A percentile compares a stretch with the other conserved stretches of the same genome.
These are phyloP conservation scores for Cepaea hortensis DNA, from an alignment of 2,888 invertebrate genomes.

Conservation along the genomic window DNA sequence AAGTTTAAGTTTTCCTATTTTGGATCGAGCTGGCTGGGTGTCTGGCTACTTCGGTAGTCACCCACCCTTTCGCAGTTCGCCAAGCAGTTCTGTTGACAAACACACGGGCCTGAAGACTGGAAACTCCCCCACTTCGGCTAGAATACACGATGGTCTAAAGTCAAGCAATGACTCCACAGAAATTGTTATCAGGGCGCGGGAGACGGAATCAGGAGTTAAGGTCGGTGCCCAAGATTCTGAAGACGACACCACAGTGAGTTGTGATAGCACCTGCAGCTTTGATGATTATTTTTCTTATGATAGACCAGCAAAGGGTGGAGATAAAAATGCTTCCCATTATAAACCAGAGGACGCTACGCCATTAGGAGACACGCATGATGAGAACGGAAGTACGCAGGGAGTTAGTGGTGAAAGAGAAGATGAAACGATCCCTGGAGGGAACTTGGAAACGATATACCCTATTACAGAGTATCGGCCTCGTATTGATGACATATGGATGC, in stretches of 20 bases:
- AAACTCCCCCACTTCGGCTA: background rate
- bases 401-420: too few relatives aligned
- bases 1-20: background rate
- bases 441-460: background rate
- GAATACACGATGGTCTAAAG: background rate
- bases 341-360: background rate
- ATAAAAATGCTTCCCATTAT: background rate
- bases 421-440: background rate
- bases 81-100: constrained; percentile 28
- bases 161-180: background rate
- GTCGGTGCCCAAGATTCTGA: background rate
- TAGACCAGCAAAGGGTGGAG: background rate
- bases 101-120: background rate
- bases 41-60: constrained; percentile 23
- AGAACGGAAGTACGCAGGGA: too few relatives aligned
- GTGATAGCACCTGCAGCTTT: background rate
- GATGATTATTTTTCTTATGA: background rate
- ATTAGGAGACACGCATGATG: too few relatives aligned
- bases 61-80: background rate
- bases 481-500: background rate
- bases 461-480: background rate
- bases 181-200: background rate
- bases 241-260: background rate
- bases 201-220: background rate
- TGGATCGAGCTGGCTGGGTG: constrained; percentile 14